These are phyloP conservation scores for Coracopsis vasa DNA, from an alignment of 2,113 vertebrate genomes.

Conservation along the genomic window DNA sequence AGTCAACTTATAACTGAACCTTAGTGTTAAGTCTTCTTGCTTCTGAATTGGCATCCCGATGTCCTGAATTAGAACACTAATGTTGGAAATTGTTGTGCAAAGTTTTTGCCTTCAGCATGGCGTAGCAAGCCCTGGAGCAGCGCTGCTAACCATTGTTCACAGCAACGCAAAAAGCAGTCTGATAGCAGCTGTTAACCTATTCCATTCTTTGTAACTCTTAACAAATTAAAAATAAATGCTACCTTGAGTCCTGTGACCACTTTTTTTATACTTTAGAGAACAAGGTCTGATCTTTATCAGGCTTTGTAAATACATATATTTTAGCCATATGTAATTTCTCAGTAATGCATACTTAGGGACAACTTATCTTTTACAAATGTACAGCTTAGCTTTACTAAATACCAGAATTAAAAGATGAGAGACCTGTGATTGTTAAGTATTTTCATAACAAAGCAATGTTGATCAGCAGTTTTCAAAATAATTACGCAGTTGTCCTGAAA, in stretches of 20 bases:
- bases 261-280: neutral
- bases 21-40: neutral
- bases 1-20: neutral
- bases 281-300: neutral
- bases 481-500: neutral
- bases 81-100: neutral
- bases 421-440: neutral
- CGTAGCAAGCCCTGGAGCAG: neutral
- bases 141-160: neutral
- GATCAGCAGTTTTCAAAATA: neutral
- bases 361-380: neutral
- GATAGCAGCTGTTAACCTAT: neutral
- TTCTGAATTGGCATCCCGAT: neutral
- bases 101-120: neutral
- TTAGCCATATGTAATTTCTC: neutral
- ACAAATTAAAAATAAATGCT: neutral
- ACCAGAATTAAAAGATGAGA: neutral
- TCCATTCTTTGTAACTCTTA: neutral
- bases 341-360: neutral
- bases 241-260: neutral
- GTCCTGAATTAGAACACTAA: neutral
- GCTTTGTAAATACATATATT: neutral
- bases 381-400: neutral
- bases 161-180: neutral
- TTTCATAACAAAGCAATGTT: neutral